These are phyloP conservation scores for Albula glossodonta DNA, from an alignment of 2,113 vertebrate species.

Conservation along the genomic window DNA sequence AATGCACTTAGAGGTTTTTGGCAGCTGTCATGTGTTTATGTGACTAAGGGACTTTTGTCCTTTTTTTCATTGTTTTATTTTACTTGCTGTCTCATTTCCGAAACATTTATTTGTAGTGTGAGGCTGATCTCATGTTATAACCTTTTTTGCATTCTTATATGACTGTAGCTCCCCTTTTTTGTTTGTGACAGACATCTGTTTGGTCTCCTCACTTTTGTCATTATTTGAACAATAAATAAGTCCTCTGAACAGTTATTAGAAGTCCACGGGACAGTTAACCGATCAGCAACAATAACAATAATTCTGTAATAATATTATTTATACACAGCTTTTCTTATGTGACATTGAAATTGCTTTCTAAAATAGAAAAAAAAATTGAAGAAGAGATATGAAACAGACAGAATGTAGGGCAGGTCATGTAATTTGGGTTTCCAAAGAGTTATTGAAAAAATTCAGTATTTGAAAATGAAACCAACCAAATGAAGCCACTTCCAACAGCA, in stretches of 20 bases:
- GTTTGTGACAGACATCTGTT: neutral
- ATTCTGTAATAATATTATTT: no score
- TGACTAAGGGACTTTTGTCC: neutral
- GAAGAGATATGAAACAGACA: no score
- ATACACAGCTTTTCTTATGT: no score
- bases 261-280: no score
- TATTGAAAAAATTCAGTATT: neutral
- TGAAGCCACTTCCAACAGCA: no score
- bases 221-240: neutral
- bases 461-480: neutral
- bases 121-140: neutral
- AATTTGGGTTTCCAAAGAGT: neutral
- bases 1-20: neutral
- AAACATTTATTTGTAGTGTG: neutral
- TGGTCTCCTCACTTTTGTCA: neutral
- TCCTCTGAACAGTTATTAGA: neutral
- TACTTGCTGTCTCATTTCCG: neutral
- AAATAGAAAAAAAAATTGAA: no score
- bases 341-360: no score
- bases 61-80: neutral
- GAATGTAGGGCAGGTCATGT: neutral
- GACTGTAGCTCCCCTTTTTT: neutral
- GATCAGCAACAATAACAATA: no score
- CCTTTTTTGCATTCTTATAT: neutral
- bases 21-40: neutral